A percentile compares a stretch with the other conserved stretches of the same genome.
Evolutionary conservation across 2,888 invertebrate species (phyloP).

Genomic region (Brachyptera putata): DNA sequence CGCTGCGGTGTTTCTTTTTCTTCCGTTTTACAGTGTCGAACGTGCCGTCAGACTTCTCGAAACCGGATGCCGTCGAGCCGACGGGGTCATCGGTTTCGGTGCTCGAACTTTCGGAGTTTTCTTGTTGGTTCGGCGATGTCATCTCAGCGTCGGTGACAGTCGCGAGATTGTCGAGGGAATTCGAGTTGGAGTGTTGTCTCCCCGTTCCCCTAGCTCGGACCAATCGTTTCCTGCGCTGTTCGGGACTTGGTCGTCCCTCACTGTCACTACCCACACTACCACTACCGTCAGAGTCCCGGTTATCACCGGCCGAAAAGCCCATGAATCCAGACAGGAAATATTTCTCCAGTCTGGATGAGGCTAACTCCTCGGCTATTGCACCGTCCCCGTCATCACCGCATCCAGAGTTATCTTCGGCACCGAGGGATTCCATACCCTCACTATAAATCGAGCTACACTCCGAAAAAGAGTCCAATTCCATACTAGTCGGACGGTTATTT

Average conservation of each 20-base stretch:
- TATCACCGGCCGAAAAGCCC: constrained; percentile 67
- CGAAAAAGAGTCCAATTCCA: constrained; percentile 50
- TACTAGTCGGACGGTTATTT: constrained; percentile 44
- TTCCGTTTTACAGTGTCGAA: constrained; percentile 81
- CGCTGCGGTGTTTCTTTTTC: constrained; percentile 69
- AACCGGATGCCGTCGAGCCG: constrained; percentile 38
- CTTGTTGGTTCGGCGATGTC: constrained; percentile 35
- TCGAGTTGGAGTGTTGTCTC: constrained; percentile 66
- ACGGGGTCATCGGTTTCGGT: constrained; percentile 66
- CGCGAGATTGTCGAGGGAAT: constrained; percentile 72
- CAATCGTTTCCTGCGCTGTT: constrained; percentile 74
- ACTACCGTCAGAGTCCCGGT: constrained; percentile 57
- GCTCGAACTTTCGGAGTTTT: constrained; percentile 57
- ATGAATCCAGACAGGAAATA: constrained; percentile 85
- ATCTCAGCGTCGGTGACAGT: constrained; percentile 14
- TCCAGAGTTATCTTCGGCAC: constrained; percentile 36
- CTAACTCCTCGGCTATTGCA: constrained; percentile 69
- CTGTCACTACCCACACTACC: constrained; percentile 89
- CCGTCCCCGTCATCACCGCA: constrained; percentile 43
- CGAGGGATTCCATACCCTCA: constrained; percentile 68
- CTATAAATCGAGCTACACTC: constrained; percentile 82
- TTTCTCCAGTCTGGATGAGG: constrained; percentile 81
- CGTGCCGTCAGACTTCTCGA: constrained; percentile 58
- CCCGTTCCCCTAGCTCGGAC: constrained; percentile 80
- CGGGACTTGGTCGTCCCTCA: constrained; percentile 83